Conservation (phyloP, 2,797 vertebrate genomes). For the Sebastes itinus region DNA sequence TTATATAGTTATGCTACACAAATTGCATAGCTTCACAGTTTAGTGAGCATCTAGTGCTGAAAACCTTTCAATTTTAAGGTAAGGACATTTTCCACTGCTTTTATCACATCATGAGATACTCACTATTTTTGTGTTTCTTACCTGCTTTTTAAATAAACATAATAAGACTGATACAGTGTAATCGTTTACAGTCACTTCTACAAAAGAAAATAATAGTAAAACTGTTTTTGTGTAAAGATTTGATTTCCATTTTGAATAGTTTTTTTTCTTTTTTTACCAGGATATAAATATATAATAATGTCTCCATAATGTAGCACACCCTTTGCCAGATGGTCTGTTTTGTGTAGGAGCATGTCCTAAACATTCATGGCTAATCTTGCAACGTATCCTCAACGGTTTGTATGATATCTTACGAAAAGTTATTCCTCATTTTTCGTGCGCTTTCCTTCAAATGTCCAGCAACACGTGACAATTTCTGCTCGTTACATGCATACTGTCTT, state of each 20-base stretch:
- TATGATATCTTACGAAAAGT: not conserved
- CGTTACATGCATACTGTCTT: too few relatives aligned
- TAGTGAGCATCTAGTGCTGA: not conserved
- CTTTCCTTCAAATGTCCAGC: not conserved
- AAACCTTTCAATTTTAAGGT: not conserved
- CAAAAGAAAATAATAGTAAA: not conserved
- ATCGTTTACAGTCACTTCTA: not conserved
- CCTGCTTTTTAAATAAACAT: not conserved
- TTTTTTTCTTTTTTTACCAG: not conserved
- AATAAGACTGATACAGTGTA: not conserved
- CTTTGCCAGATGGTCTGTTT: not conserved
- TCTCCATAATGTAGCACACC: not conserved
- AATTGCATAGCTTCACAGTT: not conserved
- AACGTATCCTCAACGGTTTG: not conserved
- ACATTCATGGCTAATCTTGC: not conserved
- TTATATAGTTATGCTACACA: not conserved
- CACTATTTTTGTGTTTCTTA: not conserved
- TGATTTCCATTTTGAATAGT: not conserved
- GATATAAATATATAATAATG: not conserved
- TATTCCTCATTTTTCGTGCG: not conserved
- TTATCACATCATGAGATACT: not conserved
- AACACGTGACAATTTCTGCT: not conserved
- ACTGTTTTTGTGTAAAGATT: not conserved
- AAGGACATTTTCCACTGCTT: not conserved
- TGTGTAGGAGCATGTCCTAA: not conserved